Evolutionary conservation across 2,888 invertebrate species (phyloP), one percentile per base, ranked within the genome.

Genomic region (Andrena dorsata): DNA sequence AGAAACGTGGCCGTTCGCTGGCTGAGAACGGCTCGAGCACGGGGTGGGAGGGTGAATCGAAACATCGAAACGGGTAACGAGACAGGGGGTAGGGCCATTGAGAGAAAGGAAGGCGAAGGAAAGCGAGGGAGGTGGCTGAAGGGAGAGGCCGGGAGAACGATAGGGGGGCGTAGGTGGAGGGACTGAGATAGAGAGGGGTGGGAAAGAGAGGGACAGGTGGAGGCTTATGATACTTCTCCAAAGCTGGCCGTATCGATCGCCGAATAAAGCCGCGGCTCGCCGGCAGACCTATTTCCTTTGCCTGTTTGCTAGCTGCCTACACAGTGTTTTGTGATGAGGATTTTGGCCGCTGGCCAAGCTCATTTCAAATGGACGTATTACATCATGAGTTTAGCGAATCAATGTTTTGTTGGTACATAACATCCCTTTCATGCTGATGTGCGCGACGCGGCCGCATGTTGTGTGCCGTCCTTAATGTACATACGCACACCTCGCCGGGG

Each of bases 311-410:
- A 90, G 89, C 87, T 87, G 88, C 88, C 90, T 90, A 90, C 90
- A 89, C 90, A 80, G 85, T 90, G 91, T 91, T 90, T 92, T 90
- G 90, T 90, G 91, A 91, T 87, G 91, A 90, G 89, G 89, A 92
- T 90, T 88, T 87, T 93, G 93, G 93, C 90, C 78, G 70, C 30
- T 72, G 83, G 91, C 93, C 93, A 93, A 92, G 89, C 92, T 93
- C 93, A 91, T 93, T 93, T 92, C 92, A 88, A 92, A 93, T 92
- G 91, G 91, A 91, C 92, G 91, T 91, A 92, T 92, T 92, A 92
- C 92, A 92, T 92, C 91, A 92, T 91, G 92, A 91, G 90, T 92
- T 92, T 92, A 92, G 91, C 90, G 90, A 93, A 92, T 93, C 92
- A 91, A 93, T 93, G 92, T 91, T 91, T 91, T 90, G 90, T 90